These are phyloP conservation scores for Paratilapia polleni DNA, from an alignment of 2,113 vertebrate species.

Conservation along the genomic window DNA sequence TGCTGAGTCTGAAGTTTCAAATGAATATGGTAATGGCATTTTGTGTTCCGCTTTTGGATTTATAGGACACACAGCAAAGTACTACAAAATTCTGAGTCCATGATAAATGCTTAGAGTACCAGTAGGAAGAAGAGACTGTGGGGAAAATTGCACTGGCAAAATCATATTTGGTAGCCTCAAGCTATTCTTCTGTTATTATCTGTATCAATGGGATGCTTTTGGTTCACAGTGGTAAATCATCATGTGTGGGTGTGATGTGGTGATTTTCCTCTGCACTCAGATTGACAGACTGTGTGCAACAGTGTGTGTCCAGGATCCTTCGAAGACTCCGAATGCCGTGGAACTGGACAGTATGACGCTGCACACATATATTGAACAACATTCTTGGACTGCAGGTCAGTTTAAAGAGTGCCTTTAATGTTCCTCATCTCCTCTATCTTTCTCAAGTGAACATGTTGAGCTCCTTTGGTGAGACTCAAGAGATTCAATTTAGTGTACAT, in stretches of 20 bases:
- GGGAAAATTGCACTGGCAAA: background rate
- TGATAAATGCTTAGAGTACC: conserved; percentile 8
- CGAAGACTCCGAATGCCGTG: conserved; percentile 61
- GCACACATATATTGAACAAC: conserved; percentile 67
- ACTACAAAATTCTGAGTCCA: background rate
- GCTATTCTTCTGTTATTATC: conserved; percentile 2
- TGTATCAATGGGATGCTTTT: conserved; percentile 31
- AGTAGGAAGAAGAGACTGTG: background rate
- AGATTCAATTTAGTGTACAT: background rate
- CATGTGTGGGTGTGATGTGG: conserved; percentile 25
- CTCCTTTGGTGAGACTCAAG: background rate
- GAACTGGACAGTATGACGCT: conserved; percentile 79
- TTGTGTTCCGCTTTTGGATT: background rate
- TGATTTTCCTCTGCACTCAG: conserved; percentile 53
- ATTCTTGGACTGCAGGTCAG: conserved; percentile 78
- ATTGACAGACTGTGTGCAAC: conserved; percentile 68
- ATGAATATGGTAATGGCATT: background rate
- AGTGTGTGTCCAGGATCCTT: conserved; percentile 71
- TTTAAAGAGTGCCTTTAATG: background rate
- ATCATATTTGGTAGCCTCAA: background rate
- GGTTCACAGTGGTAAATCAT: conserved; percentile 7
- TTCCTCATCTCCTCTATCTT: background rate
- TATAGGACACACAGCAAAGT: background rate
- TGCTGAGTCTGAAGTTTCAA: background rate
- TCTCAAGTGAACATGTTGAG: background rate